A percentile compares a stretch with the other conserved stretches of the same genome.
These are phyloP conservation scores for silkworm (Bombyx mori) DNA, from an alignment of 1,140 invertebrate species.

Conservation along the genomic window DNA sequence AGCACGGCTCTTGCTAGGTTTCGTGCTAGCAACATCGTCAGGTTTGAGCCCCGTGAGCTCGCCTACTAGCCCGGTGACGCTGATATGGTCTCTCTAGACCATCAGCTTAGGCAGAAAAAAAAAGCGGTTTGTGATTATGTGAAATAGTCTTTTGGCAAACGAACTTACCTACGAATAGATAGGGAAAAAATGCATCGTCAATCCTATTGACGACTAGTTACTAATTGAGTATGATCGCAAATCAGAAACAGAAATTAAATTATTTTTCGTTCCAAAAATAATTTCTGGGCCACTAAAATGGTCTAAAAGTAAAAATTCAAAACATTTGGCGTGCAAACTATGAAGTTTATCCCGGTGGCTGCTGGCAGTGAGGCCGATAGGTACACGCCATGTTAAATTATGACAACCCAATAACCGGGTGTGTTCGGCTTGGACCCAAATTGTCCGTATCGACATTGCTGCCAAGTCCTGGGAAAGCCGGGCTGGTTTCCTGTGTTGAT, in stretches of 20 bases:
- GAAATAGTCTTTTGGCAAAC: too few species aligned
- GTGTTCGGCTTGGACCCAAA: constrained; percentile 49
- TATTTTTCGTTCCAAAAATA: not conserved
- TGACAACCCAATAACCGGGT: constrained; percentile 56
- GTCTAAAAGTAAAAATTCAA: not conserved
- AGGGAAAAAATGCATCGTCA: too few species aligned
- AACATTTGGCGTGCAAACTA: constrained; percentile 20
- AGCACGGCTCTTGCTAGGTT: too few species aligned
- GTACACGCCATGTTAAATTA: constrained; percentile 50
- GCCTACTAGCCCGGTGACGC: too few species aligned
- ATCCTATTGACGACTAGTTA: too few species aligned
- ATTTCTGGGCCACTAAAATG: not conserved
- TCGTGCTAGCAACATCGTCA: too few species aligned
- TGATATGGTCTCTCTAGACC: too few species aligned
- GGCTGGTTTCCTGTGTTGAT: constrained; percentile 8
- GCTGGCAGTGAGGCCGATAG: constrained; percentile 35
- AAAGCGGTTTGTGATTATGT: too few species aligned
- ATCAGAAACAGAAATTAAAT: not conserved
- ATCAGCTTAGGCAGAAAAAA: too few species aligned
- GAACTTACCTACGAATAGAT: too few species aligned
- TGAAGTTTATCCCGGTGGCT: constrained; percentile 23
- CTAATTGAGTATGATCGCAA: too few species aligned
- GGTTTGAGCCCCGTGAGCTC: too few species aligned
- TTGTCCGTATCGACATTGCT: constrained; percentile 40
- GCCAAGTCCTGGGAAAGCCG: constrained; percentile 50